phyloP scores from a whole-genome alignment of 2,797 vertebrate species.

The Falco novaeseelandiae region DNA sequence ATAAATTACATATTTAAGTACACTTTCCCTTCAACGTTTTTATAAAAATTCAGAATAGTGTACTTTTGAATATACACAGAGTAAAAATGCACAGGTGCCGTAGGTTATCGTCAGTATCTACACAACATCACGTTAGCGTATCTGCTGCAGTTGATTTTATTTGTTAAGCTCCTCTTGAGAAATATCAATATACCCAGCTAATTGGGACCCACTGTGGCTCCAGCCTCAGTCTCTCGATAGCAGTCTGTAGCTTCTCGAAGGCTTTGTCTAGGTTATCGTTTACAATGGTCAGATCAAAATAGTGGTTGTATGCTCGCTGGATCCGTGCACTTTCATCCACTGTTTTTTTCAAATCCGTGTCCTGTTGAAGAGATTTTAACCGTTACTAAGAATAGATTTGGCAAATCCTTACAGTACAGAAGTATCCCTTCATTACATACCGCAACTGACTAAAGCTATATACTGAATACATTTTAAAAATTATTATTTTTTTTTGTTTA shows the following conservation, averaged over 20 bases:
- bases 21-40: slow-evolving; percentile 88
- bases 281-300: slow-evolving; percentile 94
- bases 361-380: slow-evolving; percentile 77
- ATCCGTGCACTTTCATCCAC: slow-evolving; percentile 96
- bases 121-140: slow-evolving; percentile 30
- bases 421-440: background rate
- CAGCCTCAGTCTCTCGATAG: slow-evolving; percentile 86
- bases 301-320: slow-evolving; percentile 95
- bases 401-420: background rate
- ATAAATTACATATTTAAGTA: slow-evolving; percentile 96
- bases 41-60: slow-evolving; percentile 92
- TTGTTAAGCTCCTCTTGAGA: slow-evolving; percentile 18
- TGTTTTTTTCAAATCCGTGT: slow-evolving; percentile 96
- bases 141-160: slow-evolving; percentile 45
- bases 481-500: background rate
- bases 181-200: slow-evolving; percentile 94
- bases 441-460: background rate
- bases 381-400: background rate
- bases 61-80: slow-evolving; percentile 78
- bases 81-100: slow-evolving; percentile 78
- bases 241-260: slow-evolving; percentile 91
- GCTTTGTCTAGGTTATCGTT: slow-evolving; percentile 98
- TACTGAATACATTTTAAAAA: background rate
- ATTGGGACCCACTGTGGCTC: slow-evolving; percentile 98
- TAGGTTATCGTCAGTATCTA: slow-evolving; percentile 69